phyloP scores from a whole-genome alignment of 2,888 invertebrate genomes.

The Scaptomyza reducta region DNA sequence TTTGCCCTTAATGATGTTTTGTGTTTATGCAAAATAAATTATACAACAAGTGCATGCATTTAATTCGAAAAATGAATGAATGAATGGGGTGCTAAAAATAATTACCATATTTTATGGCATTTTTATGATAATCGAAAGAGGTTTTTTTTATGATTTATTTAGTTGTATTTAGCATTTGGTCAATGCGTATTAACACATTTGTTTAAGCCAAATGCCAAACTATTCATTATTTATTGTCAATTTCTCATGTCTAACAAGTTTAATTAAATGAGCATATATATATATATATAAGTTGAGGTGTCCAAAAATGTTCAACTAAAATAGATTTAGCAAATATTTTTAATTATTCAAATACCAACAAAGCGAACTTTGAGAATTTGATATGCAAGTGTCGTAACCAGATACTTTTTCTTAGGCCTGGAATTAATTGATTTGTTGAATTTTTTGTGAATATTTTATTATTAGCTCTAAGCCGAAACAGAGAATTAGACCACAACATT shows the following conservation, averaged over 20 bases:
- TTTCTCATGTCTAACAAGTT: constrained; percentile 1
- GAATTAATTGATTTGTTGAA: background rate
- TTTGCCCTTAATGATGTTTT: background rate
- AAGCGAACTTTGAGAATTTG: background rate
- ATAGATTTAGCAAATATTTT: background rate
- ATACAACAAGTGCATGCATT: constrained; percentile 26
- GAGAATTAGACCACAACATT: background rate
- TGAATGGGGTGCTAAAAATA: constrained; percentile 26
- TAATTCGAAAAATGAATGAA: constrained; percentile 37
- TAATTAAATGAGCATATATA: background rate
- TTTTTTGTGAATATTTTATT: background rate
- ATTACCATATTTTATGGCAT: constrained; percentile 42
- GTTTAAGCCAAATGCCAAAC: constrained; percentile 10
- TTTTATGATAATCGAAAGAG: constrained; percentile 37
- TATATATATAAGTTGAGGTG: background rate
- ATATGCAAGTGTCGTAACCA: background rate
- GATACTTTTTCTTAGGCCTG: background rate
- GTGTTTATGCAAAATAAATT: constrained; percentile 13
- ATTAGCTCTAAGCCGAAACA: constrained; percentile 17
- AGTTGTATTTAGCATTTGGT: constrained; percentile 14
- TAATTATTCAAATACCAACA: background rate
- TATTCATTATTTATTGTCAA: constrained; percentile 31
- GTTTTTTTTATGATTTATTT: constrained; percentile 33
- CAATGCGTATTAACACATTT: constrained; percentile 30
- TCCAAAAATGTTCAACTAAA: background rate